Percentiles rank a stretch among this genome's conserved stretches.
Conservation (phyloP, 2,113 vertebrate genomes). For the Cariama cristata region DNA sequence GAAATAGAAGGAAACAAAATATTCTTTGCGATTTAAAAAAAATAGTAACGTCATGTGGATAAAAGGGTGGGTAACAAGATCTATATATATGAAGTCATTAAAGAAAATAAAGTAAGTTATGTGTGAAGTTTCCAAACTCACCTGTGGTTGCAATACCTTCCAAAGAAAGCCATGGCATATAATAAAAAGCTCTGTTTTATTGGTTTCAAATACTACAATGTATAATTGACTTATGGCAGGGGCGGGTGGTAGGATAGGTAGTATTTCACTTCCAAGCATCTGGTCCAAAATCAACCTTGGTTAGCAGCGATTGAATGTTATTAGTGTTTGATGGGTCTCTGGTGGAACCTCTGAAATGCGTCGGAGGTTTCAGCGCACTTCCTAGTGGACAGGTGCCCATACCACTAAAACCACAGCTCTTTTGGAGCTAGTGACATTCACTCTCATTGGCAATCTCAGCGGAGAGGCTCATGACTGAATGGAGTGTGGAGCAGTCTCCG, state of each 20-base stretch:
- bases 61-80: not conserved
- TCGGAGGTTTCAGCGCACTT: slow-evolving; percentile 30
- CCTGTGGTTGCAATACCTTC: slow-evolving; percentile 37
- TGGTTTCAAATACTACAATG: slow-evolving; percentile 19
- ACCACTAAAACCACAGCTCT: slow-evolving; percentile 61
- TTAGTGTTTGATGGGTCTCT: slow-evolving; percentile 55
- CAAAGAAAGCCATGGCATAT: slow-evolving; percentile 24
- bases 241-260: not conserved
- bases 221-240: slow-evolving; percentile 14
- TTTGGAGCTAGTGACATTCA: not conserved
- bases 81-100: not conserved
- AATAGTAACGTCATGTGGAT: not conserved
- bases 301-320: slow-evolving; percentile 56
- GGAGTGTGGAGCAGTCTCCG: not conserved
- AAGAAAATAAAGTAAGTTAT: slow-evolving; percentile 12
- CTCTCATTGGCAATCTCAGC: not conserved
- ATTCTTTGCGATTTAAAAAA: not conserved
- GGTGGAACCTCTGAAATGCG: slow-evolving; percentile 24
- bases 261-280: slow-evolving; percentile 41
- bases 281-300: slow-evolving; percentile 51
- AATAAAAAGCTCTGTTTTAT: slow-evolving; percentile 29
- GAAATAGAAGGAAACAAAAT: slow-evolving; percentile 11
- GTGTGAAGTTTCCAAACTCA: slow-evolving; percentile 6
- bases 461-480: not conserved
- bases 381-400: slow-evolving; percentile 61